Base-by-base conservation (phyloP, 2,113 vertebrate species). In the Rhombomys opimus region DNA sequence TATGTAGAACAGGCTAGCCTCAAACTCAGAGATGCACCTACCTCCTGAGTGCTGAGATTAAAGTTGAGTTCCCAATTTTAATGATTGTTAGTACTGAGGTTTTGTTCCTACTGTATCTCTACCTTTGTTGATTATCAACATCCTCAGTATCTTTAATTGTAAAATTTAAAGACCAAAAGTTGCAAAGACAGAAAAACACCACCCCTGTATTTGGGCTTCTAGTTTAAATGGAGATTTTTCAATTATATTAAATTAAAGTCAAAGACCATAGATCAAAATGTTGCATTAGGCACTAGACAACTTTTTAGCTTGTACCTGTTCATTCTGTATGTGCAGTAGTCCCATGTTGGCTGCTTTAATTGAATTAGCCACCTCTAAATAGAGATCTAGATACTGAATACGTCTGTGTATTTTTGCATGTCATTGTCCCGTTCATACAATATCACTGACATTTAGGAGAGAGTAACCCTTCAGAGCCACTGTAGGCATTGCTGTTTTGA, bases 151-250 rank as follows among this genome's bases (percentile, higher is more conserved):
- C 61, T 94, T 96, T 93, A 88, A 86, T 12, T 86, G 23, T 92
- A 84, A 95, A 92, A 90, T 86, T 68, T 93, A 82, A 88, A n/a
- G 17, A 70, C 92, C 41, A 91, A 73, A 96, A 97, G 86, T 75
- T 18, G 93, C 85, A 93, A 87, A 86, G 13, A 89, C 25, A 90
- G 63, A 94, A 95, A 32, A 93, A 80, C 25, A 78, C 1, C 38
- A 57, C 41, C 12, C 13, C 91, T 15, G 25, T 88, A 87, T 89
- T 68, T 32, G 81, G 32, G 20, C 78, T 88, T 97, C 75, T 52
- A 61, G 52, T 12, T 84, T 65, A 91, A 70, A 73, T 90, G 22
- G 61, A 87, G 63, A 35, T 80, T 93, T 95, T 86, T 76, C 18
- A 15, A 32, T 93, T 87, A 68, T 77, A 72, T 12, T 87, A n/a